Base-by-base conservation (phyloP, 1,140 invertebrate genomes). In the Mycetomoellerius zeteki region DNA sequence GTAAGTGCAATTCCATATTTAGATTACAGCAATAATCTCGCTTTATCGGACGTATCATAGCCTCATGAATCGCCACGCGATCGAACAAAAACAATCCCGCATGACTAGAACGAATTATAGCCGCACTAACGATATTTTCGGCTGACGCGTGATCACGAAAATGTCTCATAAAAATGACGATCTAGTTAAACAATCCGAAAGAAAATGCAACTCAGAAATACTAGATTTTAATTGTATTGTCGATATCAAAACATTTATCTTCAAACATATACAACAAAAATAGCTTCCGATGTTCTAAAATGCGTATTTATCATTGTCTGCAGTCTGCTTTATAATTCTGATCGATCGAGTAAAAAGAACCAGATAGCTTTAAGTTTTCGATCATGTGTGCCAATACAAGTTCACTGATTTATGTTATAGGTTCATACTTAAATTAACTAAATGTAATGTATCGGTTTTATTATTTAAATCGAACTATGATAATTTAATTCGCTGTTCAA, bases 361-460 rank as follows among this genome's bases (percentile, higher is more conserved):
- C 82, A 88, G 60, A 80, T 43, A 21, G 27, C 47, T 62, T 62
- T 24, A 37, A 37, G 33, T 12, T 27, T 27, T 30, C 21, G 24
- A 67, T 12, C 47, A 37, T 37, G 33, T 37, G 33, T 43, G n/a
- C 64, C 56, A 64, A 67, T 80, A 19, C 8, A 30, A 12, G 56
- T 62, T 10, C 12, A n/a, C 3, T 14, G 24, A 60, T 52, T 33
- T 24, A 12, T 27, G 50, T 76, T 71, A 71, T 21, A 71, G 60
- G 3, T 19, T 65, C 76, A 67, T 50, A 65, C 75, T 78, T 87
- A 82, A 76, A 76, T 65, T 16, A 62, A 71, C 67, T 65, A 78
- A 73, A 64, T 50, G 65, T 73, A 73, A 89, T 60, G 77, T 27
- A 60, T 75, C 43, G 37, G 5, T 76, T 86, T 86, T 90, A 86